Conservation (phyloP, 92 coral and sea anemone genomes). For the Zoanthus gigantus region DNA sequence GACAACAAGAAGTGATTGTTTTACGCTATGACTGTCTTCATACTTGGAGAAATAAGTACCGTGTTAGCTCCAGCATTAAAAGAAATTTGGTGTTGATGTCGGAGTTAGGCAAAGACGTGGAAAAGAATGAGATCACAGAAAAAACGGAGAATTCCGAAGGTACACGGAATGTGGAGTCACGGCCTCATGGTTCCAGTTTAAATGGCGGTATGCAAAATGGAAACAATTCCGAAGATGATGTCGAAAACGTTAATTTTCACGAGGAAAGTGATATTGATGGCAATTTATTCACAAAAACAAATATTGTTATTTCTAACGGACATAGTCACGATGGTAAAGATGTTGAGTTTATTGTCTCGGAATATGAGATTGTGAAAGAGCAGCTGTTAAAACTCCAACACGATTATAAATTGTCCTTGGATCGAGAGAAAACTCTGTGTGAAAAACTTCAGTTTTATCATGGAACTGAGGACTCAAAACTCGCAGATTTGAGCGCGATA, state of each 20-base stretch:
- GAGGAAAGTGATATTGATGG: background rate
- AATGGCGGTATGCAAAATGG: conserved; percentile 42
- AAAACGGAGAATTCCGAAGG: conserved; percentile 27
- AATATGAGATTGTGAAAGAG: conserved; percentile 74
- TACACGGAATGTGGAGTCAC: background rate
- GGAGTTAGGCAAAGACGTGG: conserved; percentile 23
- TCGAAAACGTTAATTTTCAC: background rate
- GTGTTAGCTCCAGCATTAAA: background rate
- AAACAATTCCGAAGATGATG: conserved; percentile 14
- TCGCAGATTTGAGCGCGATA: conserved; percentile 74
- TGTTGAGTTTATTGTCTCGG: conserved; percentile 66
- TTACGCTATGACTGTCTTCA: conserved; percentile 18
- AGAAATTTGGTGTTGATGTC: conserved; percentile 42
- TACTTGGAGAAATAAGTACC: conserved; percentile 17
- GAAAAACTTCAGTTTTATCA: conserved; percentile 77
- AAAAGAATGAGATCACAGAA: conserved; percentile 39
- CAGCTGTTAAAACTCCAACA: conserved; percentile 78
- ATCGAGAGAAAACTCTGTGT: conserved; percentile 80
- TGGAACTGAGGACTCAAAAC: conserved; percentile 71
- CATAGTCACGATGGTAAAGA: conserved; percentile 72
- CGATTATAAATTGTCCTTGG: conserved; percentile 76
- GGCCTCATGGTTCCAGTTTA: background rate
- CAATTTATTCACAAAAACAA: conserved; percentile 27
- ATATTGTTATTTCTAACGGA: conserved; percentile 59
- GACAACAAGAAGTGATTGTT: conserved; percentile 25